These are phyloP conservation scores for Pogonophryne albipinna DNA, from an alignment of 2,797 vertebrate genomes.

Conservation along the genomic window DNA sequence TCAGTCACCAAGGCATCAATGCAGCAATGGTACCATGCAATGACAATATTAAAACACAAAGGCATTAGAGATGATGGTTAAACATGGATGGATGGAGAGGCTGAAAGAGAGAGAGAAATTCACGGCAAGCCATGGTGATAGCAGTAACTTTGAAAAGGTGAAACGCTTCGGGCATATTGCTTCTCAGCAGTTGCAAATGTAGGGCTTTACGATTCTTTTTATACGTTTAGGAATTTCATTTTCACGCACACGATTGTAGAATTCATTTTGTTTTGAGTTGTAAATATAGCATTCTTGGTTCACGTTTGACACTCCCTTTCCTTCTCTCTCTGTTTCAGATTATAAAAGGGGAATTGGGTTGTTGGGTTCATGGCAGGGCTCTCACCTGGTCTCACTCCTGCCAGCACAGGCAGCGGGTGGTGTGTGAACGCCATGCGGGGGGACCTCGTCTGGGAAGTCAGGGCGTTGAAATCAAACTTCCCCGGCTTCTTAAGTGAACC, in stretches of 20 bases:
- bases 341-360: constrained; percentile 40
- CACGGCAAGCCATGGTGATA: constrained; percentile 78
- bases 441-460: constrained; percentile 94
- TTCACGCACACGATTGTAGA: constrained; percentile 45
- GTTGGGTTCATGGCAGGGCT: constrained; percentile 76
- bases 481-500: constrained; percentile 98
- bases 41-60: constrained; percentile 76
- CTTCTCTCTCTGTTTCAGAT: constrained; percentile 81
- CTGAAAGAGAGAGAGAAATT: constrained; percentile 81
- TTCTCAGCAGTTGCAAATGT: constrained; percentile 67
- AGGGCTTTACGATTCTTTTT: constrained; percentile 56
- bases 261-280: constrained; percentile 34
- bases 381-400: constrained; percentile 99
- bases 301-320: constrained; percentile 73
- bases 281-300: constrained; percentile 48
- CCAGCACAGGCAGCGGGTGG: constrained; percentile 98
- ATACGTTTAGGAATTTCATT: constrained; percentile 44
- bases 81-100: constrained; percentile 75
- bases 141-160: constrained; percentile 68
- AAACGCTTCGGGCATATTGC: constrained; percentile 67
- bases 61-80: constrained; percentile 68
- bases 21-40: constrained; percentile 76
- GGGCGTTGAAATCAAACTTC: constrained; percentile 97
- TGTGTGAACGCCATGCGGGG: constrained; percentile 98
- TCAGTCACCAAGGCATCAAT: constrained; percentile 66